These are phyloP conservation scores for Urechis unicinctus DNA, from an alignment of 2,888 invertebrate genomes.

Conservation along the genomic window DNA sequence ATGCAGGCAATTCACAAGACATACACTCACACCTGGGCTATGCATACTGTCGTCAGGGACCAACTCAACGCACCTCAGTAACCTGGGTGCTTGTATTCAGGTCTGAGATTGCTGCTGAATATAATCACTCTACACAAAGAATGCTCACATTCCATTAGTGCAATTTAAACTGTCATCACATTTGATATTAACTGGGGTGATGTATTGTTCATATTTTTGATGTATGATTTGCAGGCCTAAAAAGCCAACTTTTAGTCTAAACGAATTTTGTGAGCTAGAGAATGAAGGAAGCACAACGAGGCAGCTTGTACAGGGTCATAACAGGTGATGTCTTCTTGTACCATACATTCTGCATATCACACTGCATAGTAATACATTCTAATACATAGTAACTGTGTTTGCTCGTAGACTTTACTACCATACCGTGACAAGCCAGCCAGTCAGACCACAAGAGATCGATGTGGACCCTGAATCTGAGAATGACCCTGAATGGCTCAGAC, in stretches of 20 bases:
- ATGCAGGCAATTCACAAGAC: slow-evolving; percentile 74
- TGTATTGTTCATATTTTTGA: no score
- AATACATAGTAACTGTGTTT: not conserved
- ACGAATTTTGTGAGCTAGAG: slow-evolving; percentile 80
- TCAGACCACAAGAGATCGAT: slow-evolving; percentile 89
- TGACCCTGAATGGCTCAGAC: slow-evolving; percentile 85
- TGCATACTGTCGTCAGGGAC: slow-evolving; percentile 64
- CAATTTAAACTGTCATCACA: no score
- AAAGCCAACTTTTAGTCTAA: slow-evolving; percentile 59
- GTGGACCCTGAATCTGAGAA: slow-evolving; percentile 83
- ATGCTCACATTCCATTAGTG: no score
- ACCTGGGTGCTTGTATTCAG: slow-evolving; percentile 74
- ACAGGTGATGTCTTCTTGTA: slow-evolving; percentile 57
- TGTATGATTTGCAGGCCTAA: no score
- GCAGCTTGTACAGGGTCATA: slow-evolving; percentile 84
- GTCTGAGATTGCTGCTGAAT: no score
- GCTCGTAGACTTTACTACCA: slow-evolving; percentile 70
- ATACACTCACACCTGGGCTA: slow-evolving; percentile 53
- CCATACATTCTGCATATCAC: not conserved
- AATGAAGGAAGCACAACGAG: slow-evolving; percentile 66
- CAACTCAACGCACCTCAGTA: slow-evolving; percentile 68
- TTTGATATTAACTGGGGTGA: not conserved
- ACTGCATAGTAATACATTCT: not conserved
- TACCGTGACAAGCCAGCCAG: slow-evolving; percentile 85
- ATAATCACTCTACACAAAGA: no score